Evolutionary conservation across 2,888 invertebrate genomes (phyloP).

Genomic region (Hemicrepidius hirtus): DNA sequence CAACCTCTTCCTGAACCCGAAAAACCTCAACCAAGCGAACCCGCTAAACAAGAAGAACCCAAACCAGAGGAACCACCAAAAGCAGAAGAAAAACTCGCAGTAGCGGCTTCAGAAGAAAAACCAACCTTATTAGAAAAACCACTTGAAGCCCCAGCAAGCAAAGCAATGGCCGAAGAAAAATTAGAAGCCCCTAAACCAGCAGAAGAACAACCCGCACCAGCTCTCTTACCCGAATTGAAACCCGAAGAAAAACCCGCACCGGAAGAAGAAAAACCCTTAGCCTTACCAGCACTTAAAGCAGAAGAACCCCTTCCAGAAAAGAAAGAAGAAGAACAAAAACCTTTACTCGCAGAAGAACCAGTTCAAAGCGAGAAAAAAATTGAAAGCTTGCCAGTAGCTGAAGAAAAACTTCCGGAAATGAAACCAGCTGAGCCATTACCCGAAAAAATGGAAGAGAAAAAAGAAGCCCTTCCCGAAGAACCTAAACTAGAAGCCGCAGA

Average conservation of each 20-base stretch:
- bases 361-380: conserved; percentile 53
- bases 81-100: conserved; percentile 6
- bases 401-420: conserved; percentile 53
- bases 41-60: conserved; percentile 39
- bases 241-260: conserved; percentile 53
- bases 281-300: no score
- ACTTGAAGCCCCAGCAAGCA: conserved; percentile 49
- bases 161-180: conserved; percentile 52
- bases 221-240: conserved; percentile 52
- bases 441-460: conserved; percentile 62
- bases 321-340: conserved; percentile 40
- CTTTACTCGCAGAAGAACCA: conserved; percentile 40
- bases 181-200: conserved; percentile 68
- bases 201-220: conserved; percentile 65
- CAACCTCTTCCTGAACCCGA: conserved; percentile 61
- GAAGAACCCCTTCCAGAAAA: conserved; percentile 49
- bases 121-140: not conserved
- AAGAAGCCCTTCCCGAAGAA: conserved; percentile 66
- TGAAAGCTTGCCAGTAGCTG: conserved; percentile 52
- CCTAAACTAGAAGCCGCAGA: conserved; percentile 49
- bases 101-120: conserved; percentile 20
- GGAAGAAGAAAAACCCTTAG: conserved; percentile 52
- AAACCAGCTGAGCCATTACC: conserved; percentile 49
- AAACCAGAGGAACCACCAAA: conserved; percentile 18
- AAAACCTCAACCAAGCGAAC: conserved; percentile 53